Evolutionary conservation across 2,797 vertebrate genomes (phyloP), one percentile per base, ranked within the genome.

Genomic region (Fistularia commersonii): DNA sequence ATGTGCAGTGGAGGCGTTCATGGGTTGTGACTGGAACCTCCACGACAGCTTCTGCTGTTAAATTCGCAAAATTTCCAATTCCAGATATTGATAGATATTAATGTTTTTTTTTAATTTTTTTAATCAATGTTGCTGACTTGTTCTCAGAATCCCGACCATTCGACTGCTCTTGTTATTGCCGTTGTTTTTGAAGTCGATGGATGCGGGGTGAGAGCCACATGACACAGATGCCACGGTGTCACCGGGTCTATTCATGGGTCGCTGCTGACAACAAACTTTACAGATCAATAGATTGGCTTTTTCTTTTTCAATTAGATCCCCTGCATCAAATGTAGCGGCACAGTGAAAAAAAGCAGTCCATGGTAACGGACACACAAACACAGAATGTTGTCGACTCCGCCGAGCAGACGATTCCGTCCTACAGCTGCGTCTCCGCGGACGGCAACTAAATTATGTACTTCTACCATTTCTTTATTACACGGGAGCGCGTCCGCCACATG

Each of bases 271-370:
- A 80, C 73, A 74, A 57, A 70, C 74, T 69, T 81, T 55, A 68
- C 59, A 61, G 62, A 85, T 88, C 84, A 54, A 80, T 85, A 66
- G 57, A 81, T 82, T 52, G 73, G 79, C 61, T 56, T 66, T 69
- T 64, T n/a, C 76, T 69, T 68, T 63, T 83, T 80, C 77, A 88
- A 90, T 90, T 88, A 88, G 88, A 92, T 86, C 80, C 81, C 87
- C 87, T 72, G 56, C 84, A 82, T 89, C 87, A 92, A 91, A 90
- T 85, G 84, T 92, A 84, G 80, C 89, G 77, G 80, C 85, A 68
- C 69, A 58, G 62, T 82, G 87, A 84, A 88, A 92, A 89, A n/a
- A n/a, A n/a, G 80, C 88, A 86, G 92, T 87, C 85, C 87, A 87
- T 90, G 89, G 89, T 57, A 87, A 92, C 91, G 69, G 81, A 70